Conservation (phyloP, 2,797 vertebrate genomes). For the Sebastes minor region DNA sequence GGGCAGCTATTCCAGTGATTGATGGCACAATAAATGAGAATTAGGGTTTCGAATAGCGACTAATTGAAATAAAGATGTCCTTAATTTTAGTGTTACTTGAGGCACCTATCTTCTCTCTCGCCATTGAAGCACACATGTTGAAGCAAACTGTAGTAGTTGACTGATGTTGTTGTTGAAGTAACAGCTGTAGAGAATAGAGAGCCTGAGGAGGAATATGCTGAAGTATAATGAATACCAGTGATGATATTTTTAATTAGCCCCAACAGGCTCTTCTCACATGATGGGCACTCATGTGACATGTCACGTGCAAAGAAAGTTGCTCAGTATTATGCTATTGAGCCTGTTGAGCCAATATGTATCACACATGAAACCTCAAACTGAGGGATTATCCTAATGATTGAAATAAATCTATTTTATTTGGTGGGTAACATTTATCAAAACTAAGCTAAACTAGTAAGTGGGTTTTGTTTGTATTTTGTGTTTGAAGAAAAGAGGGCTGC, state of each 20-base stretch:
- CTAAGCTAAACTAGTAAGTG: background rate
- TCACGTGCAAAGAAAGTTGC: conserved; percentile 6
- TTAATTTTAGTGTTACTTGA: background rate
- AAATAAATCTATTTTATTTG: background rate
- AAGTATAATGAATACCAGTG: background rate
- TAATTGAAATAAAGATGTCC: background rate
- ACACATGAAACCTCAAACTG: background rate
- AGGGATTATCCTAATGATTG: too few species aligned
- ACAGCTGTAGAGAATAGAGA: background rate
- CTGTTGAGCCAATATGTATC: background rate
- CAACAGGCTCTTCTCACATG: conserved; percentile 31
- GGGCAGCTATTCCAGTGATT: too few species aligned
- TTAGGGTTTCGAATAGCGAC: too few species aligned
- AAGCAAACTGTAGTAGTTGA: background rate
- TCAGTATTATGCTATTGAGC: too few species aligned
- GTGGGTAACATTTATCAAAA: background rate
- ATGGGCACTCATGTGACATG: conserved; percentile 23
- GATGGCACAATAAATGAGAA: background rate
- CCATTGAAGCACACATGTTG: too few species aligned
- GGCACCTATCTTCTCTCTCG: background rate
- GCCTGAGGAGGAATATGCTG: background rate
- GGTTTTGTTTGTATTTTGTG: background rate
- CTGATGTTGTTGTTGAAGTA: background rate
- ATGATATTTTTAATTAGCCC: conserved; percentile 12
- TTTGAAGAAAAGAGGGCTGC: background rate